phyloP scores from a whole-genome alignment of 2,888 invertebrate genomes.

The Latrodectus elegans region DNA sequence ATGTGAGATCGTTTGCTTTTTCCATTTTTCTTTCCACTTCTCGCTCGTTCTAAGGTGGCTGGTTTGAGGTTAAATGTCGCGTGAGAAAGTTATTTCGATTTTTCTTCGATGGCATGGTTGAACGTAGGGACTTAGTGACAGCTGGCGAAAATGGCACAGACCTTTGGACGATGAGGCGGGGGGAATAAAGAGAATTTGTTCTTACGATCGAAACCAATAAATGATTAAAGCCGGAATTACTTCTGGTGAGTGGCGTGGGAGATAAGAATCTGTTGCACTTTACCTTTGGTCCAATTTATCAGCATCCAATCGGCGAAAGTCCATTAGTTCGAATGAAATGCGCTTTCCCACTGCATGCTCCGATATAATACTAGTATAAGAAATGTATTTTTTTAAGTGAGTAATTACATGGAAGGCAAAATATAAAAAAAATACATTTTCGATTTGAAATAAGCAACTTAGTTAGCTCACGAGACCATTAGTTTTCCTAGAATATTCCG shows the following conservation, averaged over 20 bases:
- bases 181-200: neutral
- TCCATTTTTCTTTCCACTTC: neutral
- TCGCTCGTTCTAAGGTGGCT: neutral
- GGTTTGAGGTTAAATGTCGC: constrained; percentile 18
- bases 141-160: neutral
- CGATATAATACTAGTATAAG: no score
- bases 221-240: neutral
- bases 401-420: no score
- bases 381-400: no score
- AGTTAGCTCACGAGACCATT: no score
- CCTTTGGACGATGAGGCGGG: neutral
- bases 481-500: no score
- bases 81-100: constrained; percentile 11
- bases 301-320: no score
- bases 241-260: neutral
- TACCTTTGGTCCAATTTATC: no score
- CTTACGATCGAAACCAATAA: neutral
- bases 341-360: no score
- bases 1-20: neutral
- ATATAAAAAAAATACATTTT: no score
- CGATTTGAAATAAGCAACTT: no score
- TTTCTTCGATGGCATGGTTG: neutral
- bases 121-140: neutral
- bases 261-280: no score
- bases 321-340: no score